Percentiles rank a stretch among this genome's conserved stretches.
These are phyloP conservation scores for Nasua narica DNA, from an alignment of 2,797 vertebrate species.

Conservation along the genomic window DNA sequence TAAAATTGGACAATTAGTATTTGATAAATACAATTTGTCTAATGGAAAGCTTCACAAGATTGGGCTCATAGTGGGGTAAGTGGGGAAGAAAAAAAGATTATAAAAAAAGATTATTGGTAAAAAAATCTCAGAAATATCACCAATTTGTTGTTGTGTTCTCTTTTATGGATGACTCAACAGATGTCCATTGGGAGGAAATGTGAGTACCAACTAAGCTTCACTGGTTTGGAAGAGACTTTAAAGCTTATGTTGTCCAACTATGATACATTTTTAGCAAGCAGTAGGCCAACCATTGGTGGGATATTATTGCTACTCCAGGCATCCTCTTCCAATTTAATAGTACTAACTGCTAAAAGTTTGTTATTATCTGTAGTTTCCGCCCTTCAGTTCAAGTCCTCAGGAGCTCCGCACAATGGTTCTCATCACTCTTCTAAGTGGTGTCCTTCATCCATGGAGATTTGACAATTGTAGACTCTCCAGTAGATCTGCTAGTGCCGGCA, in stretches of 20 bases:
- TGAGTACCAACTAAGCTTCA: background rate
- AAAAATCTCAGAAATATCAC: background rate
- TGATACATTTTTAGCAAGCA: background rate
- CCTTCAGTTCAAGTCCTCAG: background rate
- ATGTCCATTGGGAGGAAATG: background rate
- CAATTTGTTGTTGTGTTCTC: background rate
- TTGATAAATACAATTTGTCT: background rate
- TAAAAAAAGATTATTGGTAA: background rate
- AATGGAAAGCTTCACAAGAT: background rate
- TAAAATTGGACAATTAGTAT: background rate
- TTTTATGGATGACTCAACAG: background rate
- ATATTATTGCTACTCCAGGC: background rate
- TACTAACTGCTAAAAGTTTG: background rate
- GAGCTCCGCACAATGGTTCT: background rate
- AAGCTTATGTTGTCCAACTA: background rate
- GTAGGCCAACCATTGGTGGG: background rate
- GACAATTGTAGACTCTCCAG: background rate
- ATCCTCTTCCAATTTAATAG: background rate
- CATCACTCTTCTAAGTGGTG: background rate
- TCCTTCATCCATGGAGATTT: background rate
- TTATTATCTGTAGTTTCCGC: background rate
- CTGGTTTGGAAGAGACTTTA: background rate
- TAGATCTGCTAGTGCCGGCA: background rate
- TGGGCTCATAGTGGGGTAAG: background rate
- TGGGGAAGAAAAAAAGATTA: background rate